Conservation (phyloP, 2,797 vertebrate species). For the Gymnoscopelus braueri region DNA sequence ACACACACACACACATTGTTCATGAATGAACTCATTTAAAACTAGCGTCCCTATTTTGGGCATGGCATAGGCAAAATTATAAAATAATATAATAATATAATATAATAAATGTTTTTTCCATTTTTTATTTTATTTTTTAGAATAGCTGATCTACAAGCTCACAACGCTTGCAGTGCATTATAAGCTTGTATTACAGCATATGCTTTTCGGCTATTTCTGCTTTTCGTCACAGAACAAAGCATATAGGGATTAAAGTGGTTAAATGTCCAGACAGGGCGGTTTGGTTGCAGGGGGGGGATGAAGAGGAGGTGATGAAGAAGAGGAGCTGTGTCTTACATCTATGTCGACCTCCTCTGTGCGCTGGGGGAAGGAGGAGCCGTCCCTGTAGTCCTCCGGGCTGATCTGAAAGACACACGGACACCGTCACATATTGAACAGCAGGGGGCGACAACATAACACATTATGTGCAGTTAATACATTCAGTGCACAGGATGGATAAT, state of each 20-base stretch:
- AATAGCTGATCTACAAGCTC: no score
- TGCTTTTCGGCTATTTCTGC: no score
- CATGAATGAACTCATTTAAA: no score
- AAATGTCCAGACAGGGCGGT: not conserved
- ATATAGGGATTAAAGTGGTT: not conserved
- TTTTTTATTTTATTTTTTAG: no score
- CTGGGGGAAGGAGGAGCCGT: slow-evolving; percentile 78
- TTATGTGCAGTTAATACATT: not conserved
- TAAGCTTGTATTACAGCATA: no score
- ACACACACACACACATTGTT: slow-evolving; percentile 14
- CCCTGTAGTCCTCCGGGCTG: slow-evolving; percentile 88
- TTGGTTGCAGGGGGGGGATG: not conserved
- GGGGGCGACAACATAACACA: slow-evolving; percentile 27
- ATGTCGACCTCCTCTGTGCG: slow-evolving; percentile 87
- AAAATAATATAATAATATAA: no score
- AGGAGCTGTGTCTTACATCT: slow-evolving; percentile 85
- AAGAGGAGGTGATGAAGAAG: not conserved
- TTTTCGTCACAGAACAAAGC: not conserved
- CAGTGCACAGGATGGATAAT: not conserved
- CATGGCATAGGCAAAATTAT: no score
- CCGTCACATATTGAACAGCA: slow-evolving; percentile 28
- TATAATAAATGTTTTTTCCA: no score
- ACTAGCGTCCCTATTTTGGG: not conserved
- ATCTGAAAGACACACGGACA: slow-evolving; percentile 78
- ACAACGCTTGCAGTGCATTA: no score